phyloP scores from a whole-genome alignment of 2,113 vertebrate genomes.

The Percopsis transmontana region DNA sequence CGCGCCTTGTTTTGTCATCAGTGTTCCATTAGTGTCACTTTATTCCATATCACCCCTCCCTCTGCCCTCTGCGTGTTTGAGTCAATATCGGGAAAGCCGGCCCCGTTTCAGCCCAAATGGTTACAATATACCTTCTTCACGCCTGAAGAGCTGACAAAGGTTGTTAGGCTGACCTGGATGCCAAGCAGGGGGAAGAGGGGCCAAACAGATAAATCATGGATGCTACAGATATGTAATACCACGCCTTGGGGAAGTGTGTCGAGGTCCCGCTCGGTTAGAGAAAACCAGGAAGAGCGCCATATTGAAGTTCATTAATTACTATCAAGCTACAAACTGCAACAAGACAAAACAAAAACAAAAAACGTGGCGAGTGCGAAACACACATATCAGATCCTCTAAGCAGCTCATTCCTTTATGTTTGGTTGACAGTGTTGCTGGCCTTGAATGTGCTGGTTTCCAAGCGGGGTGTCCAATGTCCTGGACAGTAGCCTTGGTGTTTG shows the following conservation, averaged over 20 bases:
- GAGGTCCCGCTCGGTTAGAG: neutral
- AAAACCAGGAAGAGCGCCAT: constrained; percentile 21
- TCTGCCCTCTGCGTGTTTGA: constrained; percentile 63
- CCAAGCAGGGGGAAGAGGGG: constrained; percentile 28
- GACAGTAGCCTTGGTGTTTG: constrained; percentile 60
- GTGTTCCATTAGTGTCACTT: constrained; percentile 85
- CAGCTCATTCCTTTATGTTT: neutral
- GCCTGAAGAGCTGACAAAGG: constrained; percentile 78
- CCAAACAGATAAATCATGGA: constrained; percentile 51
- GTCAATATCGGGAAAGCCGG: constrained; percentile 79
- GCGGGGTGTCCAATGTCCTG: constrained; percentile 51
- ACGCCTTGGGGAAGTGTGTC: constrained; percentile 38
- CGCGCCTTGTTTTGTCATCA: constrained; percentile 82
- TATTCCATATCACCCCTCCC: constrained; percentile 72
- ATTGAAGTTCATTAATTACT: constrained; percentile 27
- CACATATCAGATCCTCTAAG: neutral
- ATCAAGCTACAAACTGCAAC: constrained; percentile 26
- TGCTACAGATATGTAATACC: constrained; percentile 51
- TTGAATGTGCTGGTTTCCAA: constrained; percentile 24
- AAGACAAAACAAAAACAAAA: constrained; percentile 1
- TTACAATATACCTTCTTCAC: constrained; percentile 81
- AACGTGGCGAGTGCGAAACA: neutral
- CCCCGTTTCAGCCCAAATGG: constrained; percentile 77
- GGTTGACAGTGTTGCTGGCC: neutral
- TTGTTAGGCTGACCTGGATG: constrained; percentile 67